Base-by-base conservation (phyloP, 2,797 vertebrate genomes). In the Dryobates pubescens region DNA sequence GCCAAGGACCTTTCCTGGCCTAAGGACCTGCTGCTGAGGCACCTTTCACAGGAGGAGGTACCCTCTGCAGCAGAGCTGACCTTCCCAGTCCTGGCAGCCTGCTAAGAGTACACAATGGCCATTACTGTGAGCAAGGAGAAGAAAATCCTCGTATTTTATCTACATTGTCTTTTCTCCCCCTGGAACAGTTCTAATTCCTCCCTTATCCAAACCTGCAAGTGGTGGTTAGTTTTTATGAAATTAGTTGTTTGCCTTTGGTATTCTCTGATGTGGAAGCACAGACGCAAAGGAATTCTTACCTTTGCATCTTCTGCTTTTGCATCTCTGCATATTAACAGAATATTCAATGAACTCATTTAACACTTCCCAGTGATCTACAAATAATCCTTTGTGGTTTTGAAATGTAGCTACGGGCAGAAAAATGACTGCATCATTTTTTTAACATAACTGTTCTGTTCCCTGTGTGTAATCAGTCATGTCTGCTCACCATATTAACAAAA, bases 341-440 rank as follows among this genome's bases (percentile, higher is more conserved):
- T 97, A 95, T 90, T 97, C 94, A 94, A 72, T 95, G 92, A 97
- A 95, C 57, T 93, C 77, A 93, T 95, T 96, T 97, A 95, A 96
- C 82, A 97, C 94, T 96, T 97, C 54, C 51, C 86, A 94, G 84
- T 84, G 82, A 96, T 95, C 89, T 97, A 95, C 94, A 95, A 97
- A 96, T 92, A 97, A 95, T 95, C 86, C 90, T 96, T 94, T 96
- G 91, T 96, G 93, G 14, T 94, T 96, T 9, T 93, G 93, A 94
- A 93, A 94, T 51, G 70, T 86, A 70, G 90, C 92, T 94, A 95
- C 65, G 58, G 95, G 94, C 94, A 95, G 79, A 93, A 93, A 95
- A 94, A 93, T 80, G 84, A 90, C 82, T 88, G 84, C 84, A 95
- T 71, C 62, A 64, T 94, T 93, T 93, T 96, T 92, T 94, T 78